These are phyloP conservation scores for Acanthochromis polyacanthus DNA, from an alignment of 2,113 vertebrate species.

Conservation along the genomic window DNA sequence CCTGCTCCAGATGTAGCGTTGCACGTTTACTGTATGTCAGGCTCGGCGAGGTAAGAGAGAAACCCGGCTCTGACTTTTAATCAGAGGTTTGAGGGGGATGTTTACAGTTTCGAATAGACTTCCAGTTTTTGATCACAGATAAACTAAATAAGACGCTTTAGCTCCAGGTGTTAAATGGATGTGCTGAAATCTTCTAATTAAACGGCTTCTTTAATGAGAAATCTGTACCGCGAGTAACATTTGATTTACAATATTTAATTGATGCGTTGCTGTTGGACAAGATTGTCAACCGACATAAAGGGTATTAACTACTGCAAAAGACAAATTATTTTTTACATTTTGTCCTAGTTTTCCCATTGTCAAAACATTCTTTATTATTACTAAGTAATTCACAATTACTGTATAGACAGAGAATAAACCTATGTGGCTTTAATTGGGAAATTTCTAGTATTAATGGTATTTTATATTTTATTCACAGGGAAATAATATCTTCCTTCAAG, in stretches of 20 bases:
- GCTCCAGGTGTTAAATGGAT: constrained; percentile 45
- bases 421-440: too few species aligned
- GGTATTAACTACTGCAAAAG: neutral
- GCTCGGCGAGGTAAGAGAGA: constrained; percentile 31
- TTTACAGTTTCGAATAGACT: constrained; percentile 55
- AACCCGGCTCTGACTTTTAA: constrained; percentile 37
- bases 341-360: neutral
- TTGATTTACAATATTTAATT: neutral
- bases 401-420: too few species aligned
- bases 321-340: neutral
- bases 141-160: constrained; percentile 50
- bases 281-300: neutral
- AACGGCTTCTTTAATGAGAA: constrained; percentile 50
- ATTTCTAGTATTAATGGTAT: neutral
- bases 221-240: constrained; percentile 35
- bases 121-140: constrained; percentile 53
- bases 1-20: constrained; percentile 67
- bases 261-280: neutral
- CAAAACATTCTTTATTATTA: too few species aligned
- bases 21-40: constrained; percentile 52
- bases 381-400: too few species aligned
- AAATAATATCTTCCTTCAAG: constrained; percentile 1
- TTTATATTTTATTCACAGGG: neutral
- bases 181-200: constrained; percentile 51
- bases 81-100: constrained; percentile 46